phyloP scores from a whole-genome alignment of 2,113 vertebrate species.

The Seriola quinqueradiata region DNA sequence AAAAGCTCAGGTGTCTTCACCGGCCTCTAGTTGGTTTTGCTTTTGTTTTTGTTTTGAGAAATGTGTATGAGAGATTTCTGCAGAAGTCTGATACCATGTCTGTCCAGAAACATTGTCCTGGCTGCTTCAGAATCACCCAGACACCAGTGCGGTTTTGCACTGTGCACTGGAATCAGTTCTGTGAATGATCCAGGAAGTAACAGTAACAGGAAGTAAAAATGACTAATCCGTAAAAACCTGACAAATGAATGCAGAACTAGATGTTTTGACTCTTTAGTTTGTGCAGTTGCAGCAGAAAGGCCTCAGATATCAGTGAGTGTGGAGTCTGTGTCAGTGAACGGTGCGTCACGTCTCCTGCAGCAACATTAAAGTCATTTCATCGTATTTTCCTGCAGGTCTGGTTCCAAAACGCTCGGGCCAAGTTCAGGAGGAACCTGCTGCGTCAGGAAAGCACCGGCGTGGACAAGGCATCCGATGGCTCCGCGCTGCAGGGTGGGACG shows the following conservation, averaged over 20 bases:
- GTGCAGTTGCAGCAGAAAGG: too few species aligned
- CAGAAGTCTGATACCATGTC: too few species aligned
- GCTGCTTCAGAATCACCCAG: too few species aligned
- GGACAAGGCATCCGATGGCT: constrained; percentile 94
- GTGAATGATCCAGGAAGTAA: too few species aligned
- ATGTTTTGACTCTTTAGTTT: too few species aligned
- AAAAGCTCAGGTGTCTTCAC: not conserved
- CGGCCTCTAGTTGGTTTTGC: not conserved
- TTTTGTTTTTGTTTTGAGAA: not conserved
- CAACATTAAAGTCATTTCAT: not conserved
- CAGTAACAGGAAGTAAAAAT: too few species aligned
- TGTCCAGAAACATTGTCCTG: too few species aligned
- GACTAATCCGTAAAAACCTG: too few species aligned
- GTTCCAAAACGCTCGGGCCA: constrained; percentile 99
- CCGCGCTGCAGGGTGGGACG: constrained; percentile 93
- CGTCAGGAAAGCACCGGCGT: constrained; percentile 96
- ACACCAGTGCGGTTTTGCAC: too few species aligned
- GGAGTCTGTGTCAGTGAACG: not conserved
- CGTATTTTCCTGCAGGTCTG: constrained; percentile 87
- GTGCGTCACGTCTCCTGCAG: not conserved
- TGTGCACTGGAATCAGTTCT: too few species aligned
- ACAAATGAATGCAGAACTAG: too few species aligned
- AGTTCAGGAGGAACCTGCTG: constrained; percentile 98
- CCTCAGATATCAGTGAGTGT: not conserved
- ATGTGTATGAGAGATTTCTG: not conserved